Evolutionary conservation across 2,797 vertebrate genomes (phyloP), one percentile per base, ranked within the genome.

Genomic region (Halcyon smyrnensis): DNA sequence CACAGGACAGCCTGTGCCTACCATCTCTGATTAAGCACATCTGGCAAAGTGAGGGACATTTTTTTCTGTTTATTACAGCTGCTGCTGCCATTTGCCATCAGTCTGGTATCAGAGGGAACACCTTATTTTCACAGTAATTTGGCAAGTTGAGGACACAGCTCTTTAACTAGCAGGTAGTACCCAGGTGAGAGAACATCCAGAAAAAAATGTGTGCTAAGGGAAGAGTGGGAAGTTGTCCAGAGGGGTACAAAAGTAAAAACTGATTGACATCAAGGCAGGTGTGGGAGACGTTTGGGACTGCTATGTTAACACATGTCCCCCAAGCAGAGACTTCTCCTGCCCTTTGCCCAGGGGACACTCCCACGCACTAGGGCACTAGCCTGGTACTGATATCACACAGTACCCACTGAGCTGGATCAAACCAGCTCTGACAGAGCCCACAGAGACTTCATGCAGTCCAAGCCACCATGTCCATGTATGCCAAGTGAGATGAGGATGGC

Each of bases 1-100:
- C 8, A 6, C 36, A 56, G 51, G 30, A 74, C 28, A 48, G 45
- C n/a, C 51, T 46, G 46, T 9, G 41, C 15, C 3, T 21, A 51
- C 36, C 2, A 2, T 5, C n/a, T 68, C 65, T 54, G 36, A 50
- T 6, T 12, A 4, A 36, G 16, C 2, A 0, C 0, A 1, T 28
- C 51, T 15, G 27, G 41, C 23, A 43, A 84, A 87, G 5, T 3
- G 2, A 48, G 5, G 4, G 3, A 15, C 6, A 6, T 19, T 78
- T 77, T 23, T 50, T 86, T 60, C 14, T 69, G 4, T 46, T 56
- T 87, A 69, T 84, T 57, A 36, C 19, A 50, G 39, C 24, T 68
- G 41, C 19, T 84, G 62, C 39, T 64, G 60, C 11, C 5, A 3
- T 45, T 83, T 70, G 50, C 28, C 25, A 2, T 82, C 43, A 60